Percentiles rank a stretch among this genome's conserved stretches.
These are phyloP conservation scores for Melanotaenia pygmaea DNA, from an alignment of 2,797 vertebrate genomes.

Conservation along the genomic window DNA sequence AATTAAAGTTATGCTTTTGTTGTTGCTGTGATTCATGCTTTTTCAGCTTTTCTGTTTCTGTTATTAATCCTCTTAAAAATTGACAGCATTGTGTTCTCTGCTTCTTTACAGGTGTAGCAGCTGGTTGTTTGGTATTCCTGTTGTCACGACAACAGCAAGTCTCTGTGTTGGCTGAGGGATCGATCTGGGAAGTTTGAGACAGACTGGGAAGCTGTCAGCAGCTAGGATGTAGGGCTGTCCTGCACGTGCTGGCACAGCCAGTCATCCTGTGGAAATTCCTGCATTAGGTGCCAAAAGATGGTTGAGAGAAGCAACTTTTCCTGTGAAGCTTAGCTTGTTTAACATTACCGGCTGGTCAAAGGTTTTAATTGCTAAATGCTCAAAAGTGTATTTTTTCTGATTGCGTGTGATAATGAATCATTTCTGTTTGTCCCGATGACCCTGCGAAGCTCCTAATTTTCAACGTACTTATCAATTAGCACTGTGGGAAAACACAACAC, in stretches of 20 bases:
- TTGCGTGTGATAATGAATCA: slow-evolving; percentile 16
- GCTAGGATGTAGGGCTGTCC: slow-evolving; percentile 4
- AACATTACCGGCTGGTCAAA: not conserved
- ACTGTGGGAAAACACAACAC: slow-evolving; percentile 26
- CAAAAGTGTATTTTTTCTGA: slow-evolving; percentile 17
- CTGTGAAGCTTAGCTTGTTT: not conserved
- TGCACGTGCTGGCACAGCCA: slow-evolving; percentile 49
- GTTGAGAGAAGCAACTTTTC: not conserved
- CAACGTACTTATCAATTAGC: slow-evolving; percentile 28
- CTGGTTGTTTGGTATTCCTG: too few relatives aligned
- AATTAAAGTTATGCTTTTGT: too few relatives aligned
- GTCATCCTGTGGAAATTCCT: slow-evolving; percentile 58
- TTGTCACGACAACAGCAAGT: not conserved
- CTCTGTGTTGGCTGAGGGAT: slow-evolving; percentile 22
- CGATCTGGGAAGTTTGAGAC: slow-evolving; percentile 50
- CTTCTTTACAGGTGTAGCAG: too few relatives aligned
- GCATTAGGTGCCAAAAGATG: slow-evolving; percentile 10
- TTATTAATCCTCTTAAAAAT: too few relatives aligned
- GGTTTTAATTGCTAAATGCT: not conserved
- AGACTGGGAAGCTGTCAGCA: slow-evolving; percentile 37
- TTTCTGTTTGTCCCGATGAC: slow-evolving; percentile 15
- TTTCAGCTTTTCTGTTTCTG: too few relatives aligned
- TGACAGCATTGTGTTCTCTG: too few relatives aligned
- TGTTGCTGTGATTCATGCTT: too few relatives aligned
- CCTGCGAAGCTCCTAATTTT: not conserved